phyloP scores from a whole-genome alignment of 2,113 vertebrate genomes.

The Atlantisia rogersi region DNA sequence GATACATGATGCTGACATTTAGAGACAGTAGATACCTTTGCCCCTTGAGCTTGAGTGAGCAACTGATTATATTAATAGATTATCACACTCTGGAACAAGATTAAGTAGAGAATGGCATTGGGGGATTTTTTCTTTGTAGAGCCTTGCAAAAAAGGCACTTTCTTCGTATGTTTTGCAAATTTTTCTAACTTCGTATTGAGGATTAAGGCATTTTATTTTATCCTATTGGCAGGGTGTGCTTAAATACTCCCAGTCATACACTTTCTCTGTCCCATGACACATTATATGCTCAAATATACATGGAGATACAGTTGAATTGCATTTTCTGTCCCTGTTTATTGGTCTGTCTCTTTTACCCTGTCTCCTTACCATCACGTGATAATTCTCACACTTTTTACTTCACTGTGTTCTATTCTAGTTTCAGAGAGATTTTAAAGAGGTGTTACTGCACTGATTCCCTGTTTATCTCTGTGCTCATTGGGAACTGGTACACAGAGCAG shows the following conservation, averaged over 20 bases:
- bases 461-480: background rate
- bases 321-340: background rate
- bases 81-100: background rate
- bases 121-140: background rate
- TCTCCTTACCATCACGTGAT: background rate
- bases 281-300: background rate
- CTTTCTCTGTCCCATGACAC: background rate
- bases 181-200: background rate
- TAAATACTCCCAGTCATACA: background rate
- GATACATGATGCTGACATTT: background rate
- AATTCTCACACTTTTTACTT: background rate
- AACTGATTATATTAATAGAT: conserved; percentile 4
- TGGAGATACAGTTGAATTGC: fast-evolving
- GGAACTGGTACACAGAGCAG: background rate
- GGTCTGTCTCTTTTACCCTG: background rate
- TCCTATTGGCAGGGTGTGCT: background rate
- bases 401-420: background rate
- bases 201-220: background rate
- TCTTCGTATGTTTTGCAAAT: background rate
- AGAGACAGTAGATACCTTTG: background rate
- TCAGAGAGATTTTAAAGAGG: background rate
- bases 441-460: background rate
- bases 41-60: background rate
- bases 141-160: background rate
- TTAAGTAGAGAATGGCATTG: background rate